Evolutionary conservation across 2,888 invertebrate genomes (phyloP), one percentile per base, ranked within the genome.

Genomic region (Sphaeridia pumilis): DNA sequence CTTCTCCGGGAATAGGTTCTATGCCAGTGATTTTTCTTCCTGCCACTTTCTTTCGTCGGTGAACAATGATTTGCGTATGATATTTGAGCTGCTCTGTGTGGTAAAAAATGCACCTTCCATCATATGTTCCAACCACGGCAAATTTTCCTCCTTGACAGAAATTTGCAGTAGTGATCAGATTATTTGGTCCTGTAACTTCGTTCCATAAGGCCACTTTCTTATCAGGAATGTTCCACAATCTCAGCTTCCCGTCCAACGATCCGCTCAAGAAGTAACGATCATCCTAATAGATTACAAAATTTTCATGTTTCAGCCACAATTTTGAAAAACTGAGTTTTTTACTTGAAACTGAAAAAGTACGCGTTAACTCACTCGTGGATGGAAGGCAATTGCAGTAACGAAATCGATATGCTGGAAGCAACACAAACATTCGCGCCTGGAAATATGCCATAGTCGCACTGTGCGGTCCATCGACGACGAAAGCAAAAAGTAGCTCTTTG

Each of bases 211-310:
- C 92, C 5, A 97, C 95, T 73, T 94, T 94, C 70, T 98, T 98
- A 70, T 99, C 97, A 0, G 97, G 95, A 68, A 98, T 98, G 72
- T 97, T 94, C 98, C 98, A 99, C 5, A 99, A 74, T n/a, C 98
- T 76, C 46, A 99, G 75, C 73, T 97, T 98, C 1, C 98, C 97
- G 71, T 98, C 98, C 44, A 99, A 74, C 21, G 94, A 94, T 17
- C 98, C 98, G 55, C 94, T 95, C 31, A 98, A 74, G 72, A 98
- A 98, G 71, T 95, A 80, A n/a, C 78, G 69, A 66, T 78, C 78
- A 69, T 78, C 78, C 75, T 76, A 64, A n/a, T 54, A 49, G 20
- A 35, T 10, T 35, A 43, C 22, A 17, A 12, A 46, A 46, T 20
- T 5, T 27, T n/a, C 5, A 46, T 46, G 26, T 46, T 46, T 28